Evolutionary conservation across 2,888 invertebrate species (phyloP).

Genomic region (Scrobipalpa costella): DNA sequence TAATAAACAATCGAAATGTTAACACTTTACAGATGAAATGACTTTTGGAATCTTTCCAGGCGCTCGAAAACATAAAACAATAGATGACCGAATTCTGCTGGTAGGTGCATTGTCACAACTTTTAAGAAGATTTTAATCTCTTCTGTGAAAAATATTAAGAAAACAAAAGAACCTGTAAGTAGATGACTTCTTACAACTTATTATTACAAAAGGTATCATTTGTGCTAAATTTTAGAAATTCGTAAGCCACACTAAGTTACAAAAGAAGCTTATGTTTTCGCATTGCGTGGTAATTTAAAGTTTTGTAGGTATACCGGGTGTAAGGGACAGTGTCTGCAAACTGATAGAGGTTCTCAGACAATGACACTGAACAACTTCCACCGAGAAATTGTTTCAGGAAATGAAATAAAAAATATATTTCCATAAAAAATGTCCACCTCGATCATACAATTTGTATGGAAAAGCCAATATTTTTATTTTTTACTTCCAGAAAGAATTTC

Average conservation of each 20-base stretch:
- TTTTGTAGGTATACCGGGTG: no score
- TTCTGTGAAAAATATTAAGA: conserved; percentile 50
- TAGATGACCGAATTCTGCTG: conserved; percentile 48
- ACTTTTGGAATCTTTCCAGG: conserved; percentile 45
- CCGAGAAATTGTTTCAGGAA: no score
- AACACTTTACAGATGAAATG: conserved; percentile 42
- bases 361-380: no score
- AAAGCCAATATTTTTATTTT: no score
- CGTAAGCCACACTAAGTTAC: not conserved
- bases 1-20: not conserved
- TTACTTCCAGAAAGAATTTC: no score
- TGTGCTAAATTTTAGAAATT: not conserved
- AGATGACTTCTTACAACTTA: not conserved
- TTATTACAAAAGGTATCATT: conserved; percentile 1
- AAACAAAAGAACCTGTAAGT: conserved; percentile 39
- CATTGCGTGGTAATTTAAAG: not conserved
- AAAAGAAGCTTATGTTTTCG: not conserved
- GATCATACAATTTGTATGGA: no score
- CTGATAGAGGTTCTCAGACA: no score
- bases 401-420: no score
- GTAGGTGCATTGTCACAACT: conserved; percentile 48
- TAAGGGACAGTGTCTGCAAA: no score
- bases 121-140: conserved; percentile 47
- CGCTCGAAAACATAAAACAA: conserved; percentile 51
- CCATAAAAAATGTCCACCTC: no score